Evolutionary conservation across 1,140 invertebrate genomes (phyloP).

Genomic region (Drosophila azteca): DNA sequence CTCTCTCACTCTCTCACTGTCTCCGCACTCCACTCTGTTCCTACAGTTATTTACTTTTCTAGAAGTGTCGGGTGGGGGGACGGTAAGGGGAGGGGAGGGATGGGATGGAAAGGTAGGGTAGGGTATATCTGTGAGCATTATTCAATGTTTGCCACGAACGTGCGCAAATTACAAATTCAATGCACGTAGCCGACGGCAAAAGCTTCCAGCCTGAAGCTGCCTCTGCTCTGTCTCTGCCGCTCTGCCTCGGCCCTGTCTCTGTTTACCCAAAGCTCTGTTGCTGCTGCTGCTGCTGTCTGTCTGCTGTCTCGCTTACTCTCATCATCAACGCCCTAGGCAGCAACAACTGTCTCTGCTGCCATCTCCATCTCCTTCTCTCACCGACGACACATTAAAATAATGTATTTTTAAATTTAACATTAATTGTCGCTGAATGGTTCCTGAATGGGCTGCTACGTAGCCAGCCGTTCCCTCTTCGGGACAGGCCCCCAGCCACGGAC

Average conservation of each 20-base stretch:
- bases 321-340: conserved; percentile 48
- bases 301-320: conserved; percentile 14
- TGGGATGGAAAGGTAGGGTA: background rate
- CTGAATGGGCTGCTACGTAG: conserved; percentile 40
- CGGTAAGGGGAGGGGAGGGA: background rate
- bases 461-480: too few species aligned
- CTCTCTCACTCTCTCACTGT: background rate
- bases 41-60: conserved; percentile 68
- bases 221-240: conserved; percentile 3
- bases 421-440: conserved; percentile 76
- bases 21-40: conserved; percentile 3
- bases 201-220: conserved; percentile 43
- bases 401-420: conserved; percentile 82
- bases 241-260: conserved; percentile 21
- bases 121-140: conserved; percentile 73
- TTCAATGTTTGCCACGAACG: conserved; percentile 79
- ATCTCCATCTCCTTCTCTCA: background rate
- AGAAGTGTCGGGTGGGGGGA: conserved; percentile 43
- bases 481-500: background rate
- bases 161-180: conserved; percentile 81
- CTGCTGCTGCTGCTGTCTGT: conserved; percentile 1
- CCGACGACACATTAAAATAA: conserved; percentile 79
- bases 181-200: conserved; percentile 70
- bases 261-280: conserved; percentile 41
- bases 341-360: conserved; percentile 32